phyloP scores from a whole-genome alignment of 2,113 vertebrate species.

The Columba janthina region DNA sequence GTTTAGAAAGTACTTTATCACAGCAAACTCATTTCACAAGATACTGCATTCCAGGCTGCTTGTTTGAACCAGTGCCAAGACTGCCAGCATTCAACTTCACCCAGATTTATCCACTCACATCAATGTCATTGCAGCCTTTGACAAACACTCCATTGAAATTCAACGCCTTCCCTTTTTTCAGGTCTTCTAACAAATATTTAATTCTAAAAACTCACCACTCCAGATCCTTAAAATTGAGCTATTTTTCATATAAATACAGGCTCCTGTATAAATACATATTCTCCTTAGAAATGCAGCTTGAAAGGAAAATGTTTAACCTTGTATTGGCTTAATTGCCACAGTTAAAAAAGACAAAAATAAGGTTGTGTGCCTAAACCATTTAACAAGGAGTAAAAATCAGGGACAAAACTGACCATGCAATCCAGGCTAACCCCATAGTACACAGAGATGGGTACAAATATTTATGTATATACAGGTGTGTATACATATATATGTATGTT shows the following conservation, averaged over 20 bases:
- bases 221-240: neutral
- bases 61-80: neutral
- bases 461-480: fast-evolving
- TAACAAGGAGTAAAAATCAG: neutral
- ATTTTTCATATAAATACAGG: neutral
- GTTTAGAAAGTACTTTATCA: neutral
- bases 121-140: neutral
- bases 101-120: slow-evolving; percentile 2
- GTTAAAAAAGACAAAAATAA: neutral
- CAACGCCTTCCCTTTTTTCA: neutral
- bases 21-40: neutral
- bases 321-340: neutral
- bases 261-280: neutral
- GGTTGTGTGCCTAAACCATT: neutral
- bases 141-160: neutral
- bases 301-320: neutral
- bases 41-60: neutral
- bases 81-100: neutral
- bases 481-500: fast-evolving
- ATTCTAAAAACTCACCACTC: neutral
- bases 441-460: neutral
- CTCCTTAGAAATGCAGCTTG: neutral
- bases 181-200: neutral
- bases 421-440: neutral
- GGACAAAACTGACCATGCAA: neutral